Evolutionary conservation across 2,888 invertebrate genomes (phyloP), one percentile per base, ranked within the genome.

Genomic region (Linhomoeus sp.): DNA sequence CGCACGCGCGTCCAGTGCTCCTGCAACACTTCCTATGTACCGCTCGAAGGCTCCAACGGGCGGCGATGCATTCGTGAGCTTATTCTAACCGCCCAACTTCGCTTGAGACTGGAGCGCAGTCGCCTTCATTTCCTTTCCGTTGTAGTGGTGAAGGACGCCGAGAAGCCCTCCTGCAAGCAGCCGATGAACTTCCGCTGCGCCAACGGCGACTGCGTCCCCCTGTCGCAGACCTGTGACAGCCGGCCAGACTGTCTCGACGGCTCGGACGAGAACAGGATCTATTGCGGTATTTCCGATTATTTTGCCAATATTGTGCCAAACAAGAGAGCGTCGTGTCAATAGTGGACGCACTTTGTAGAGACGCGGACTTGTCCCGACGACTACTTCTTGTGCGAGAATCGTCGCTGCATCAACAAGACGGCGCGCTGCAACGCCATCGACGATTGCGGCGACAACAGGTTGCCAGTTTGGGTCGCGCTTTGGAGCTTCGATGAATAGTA

Each of bases 221-320:
- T 83, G 63, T 81, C 83, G 0, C 90, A 86, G 84, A 61, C 65
- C 36, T 68, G 67, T 52, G 64, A 67, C 46, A 84, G 86, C 61
- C 87, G 90, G 64, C 84, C 87, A 58, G 90, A 94, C 65, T 94
- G 94, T 63, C 81, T 84, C 0, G 90, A 92, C 63, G 88, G 86
- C 12, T 83, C 85, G 3, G 94, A 97, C 61, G 94, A 97, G 63
- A 83, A 87, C 0, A 73, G 80, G 0, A 86, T 86, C 43, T 61
- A 59, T 47, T 62, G 62, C 50, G 55, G 54, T 57, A 44, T 45
- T 52, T 50, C 24, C 22, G 3, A 7, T 14, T 36, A 39, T 22
- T 33, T 22, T n/a, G 20, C 35, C 15, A 41, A 1, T 12, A 5
- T 45, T 39, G 9, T 33, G 9, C 15, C 12, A 9, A 33, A 33